Conservation (phyloP, 1,140 invertebrate species). For the Halictus rubicundus region DNA sequence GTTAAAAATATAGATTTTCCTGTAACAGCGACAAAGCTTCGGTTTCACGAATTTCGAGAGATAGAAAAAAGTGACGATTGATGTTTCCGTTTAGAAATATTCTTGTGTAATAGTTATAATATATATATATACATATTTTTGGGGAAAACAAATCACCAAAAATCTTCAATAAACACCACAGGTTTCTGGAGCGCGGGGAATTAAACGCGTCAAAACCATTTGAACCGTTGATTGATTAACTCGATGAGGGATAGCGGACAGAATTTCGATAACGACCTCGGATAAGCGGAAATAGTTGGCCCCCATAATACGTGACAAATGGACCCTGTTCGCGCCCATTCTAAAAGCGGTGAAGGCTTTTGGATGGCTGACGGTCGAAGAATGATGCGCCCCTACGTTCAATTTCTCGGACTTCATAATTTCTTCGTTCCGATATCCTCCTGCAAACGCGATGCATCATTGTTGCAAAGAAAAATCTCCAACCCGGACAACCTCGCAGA, state of each 20-base stretch:
- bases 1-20: no score
- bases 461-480: no score
- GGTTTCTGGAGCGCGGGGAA: not conserved
- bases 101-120: not conserved
- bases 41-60: no score
- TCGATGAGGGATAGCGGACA: constrained; percentile 31
- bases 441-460: not conserved
- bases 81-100: no score
- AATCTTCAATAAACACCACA: not conserved
- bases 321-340: not conserved
- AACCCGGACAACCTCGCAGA: no score
- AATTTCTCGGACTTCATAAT: not conserved
- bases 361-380: not conserved
- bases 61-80: no score
- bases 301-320: not conserved
- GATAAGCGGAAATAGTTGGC: constrained; percentile 11
- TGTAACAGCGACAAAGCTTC: no score
- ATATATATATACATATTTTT: constrained; percentile 12
- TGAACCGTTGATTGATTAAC: constrained; percentile 43
- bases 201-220: constrained; percentile 45
- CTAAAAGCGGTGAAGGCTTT: not conserved
- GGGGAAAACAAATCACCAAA: not conserved
- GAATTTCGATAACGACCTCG: constrained; percentile 39
- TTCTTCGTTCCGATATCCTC: not conserved
- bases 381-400: not conserved